Conservation (phyloP, 2,888 invertebrate genomes). For the Sarcophaga caerulescens region DNA sequence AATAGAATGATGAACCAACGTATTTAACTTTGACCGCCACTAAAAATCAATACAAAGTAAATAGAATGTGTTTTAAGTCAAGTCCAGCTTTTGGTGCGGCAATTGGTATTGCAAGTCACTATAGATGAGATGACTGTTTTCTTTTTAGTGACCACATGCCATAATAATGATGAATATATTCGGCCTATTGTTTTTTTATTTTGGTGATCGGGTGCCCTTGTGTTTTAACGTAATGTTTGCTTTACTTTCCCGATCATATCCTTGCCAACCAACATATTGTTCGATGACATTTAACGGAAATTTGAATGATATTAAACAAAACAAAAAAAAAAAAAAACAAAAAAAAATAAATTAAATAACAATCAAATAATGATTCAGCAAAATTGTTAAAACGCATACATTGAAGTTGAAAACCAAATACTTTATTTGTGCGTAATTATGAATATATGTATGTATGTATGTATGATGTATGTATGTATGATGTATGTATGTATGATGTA, state of each 20-base stretch:
- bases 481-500: slow-evolving; percentile 3
- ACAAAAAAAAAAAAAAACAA: background rate
- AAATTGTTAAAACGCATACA: background rate
- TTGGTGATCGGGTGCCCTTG: background rate
- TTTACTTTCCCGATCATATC: slow-evolving; percentile 24
- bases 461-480: slow-evolving; percentile 3
- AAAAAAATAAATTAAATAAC: background rate
- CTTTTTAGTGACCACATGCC: slow-evolving; percentile 34
- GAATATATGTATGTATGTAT: background rate
- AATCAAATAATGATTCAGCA: slow-evolving; percentile 51
- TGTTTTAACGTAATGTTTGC: background rate
- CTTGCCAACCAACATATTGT: slow-evolving; percentile 32
- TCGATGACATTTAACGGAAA: slow-evolving; percentile 35
- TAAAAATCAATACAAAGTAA: background rate
- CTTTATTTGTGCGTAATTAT: slow-evolving; percentile 15
- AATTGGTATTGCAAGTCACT: slow-evolving; percentile 27
- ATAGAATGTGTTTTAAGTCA: background rate
- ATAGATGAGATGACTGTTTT: slow-evolving; percentile 14
- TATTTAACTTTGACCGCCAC: background rate
- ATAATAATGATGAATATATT: background rate
- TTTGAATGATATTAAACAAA: slow-evolving; percentile 25
- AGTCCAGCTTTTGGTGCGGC: no score
- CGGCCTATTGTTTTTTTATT: background rate
- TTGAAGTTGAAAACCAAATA: slow-evolving; percentile 2
- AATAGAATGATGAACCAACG: no score